Percentiles rank a stretch among this genome's conserved stretches.
Evolutionary conservation across 30 jellyfish, hydroid and myxozoan genomes (phyloP).

Genomic region (Calvadosia cruxmelitensis): DNA sequence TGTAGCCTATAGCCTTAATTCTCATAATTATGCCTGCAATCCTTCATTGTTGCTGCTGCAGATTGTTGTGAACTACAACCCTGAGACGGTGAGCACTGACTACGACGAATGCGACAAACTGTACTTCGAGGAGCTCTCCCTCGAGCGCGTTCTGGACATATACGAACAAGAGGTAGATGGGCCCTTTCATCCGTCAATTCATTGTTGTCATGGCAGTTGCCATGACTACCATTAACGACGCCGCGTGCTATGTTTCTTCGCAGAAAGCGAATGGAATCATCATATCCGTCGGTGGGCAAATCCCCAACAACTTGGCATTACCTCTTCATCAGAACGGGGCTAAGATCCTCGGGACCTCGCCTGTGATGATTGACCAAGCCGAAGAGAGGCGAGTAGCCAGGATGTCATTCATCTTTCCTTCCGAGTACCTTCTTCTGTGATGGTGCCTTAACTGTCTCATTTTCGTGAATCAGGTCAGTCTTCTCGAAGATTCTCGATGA

Average conservation of each 20-base stretch:
- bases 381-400: constrained; percentile 52
- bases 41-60: no score
- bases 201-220: no score
- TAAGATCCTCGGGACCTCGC: constrained; percentile 53
- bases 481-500: constrained; percentile 58
- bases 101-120: constrained; percentile 51
- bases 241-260: background rate
- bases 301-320: constrained; percentile 44
- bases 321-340: constrained; percentile 39
- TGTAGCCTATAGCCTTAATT: no score
- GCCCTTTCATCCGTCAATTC: background rate
- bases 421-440: background rate
- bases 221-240: background rate
- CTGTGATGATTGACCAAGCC: constrained; percentile 52
- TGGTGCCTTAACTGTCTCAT: background rate
- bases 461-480: constrained; percentile 18
- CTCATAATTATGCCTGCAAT: no score
- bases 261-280: constrained; percentile 43
- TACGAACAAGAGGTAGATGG: constrained; percentile 36
- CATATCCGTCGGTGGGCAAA: constrained; percentile 58
- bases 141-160: constrained; percentile 49
- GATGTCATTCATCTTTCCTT: no score
- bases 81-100: constrained; percentile 66
- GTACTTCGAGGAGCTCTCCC: constrained; percentile 45
- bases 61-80: constrained; percentile 63